Percentiles rank a stretch among this genome's conserved stretches.
Evolutionary conservation across 1,140 invertebrate species (phyloP).

Genomic region (Zaprionus lachaisei): DNA sequence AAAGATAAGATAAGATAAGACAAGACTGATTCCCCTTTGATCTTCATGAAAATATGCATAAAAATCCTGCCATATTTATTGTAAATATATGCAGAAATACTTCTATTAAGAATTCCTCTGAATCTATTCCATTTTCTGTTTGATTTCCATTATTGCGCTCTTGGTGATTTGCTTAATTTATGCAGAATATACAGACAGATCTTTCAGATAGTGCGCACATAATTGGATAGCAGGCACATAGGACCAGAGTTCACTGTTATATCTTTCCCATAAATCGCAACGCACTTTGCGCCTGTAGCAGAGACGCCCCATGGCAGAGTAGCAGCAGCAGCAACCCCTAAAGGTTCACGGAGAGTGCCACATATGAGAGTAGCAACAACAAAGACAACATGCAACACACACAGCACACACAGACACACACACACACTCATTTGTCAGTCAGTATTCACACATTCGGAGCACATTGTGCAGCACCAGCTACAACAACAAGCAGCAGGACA

Average conservation of each 20-base stretch:
- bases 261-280: constrained; percentile 73
- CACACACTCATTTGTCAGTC: constrained; percentile 61
- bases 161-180: constrained; percentile 3
- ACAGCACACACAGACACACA: constrained; percentile 22
- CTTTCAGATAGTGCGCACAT: constrained; percentile 6
- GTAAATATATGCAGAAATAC: neutral
- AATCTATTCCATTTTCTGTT: neutral
- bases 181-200: constrained; percentile 8
- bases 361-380: constrained; percentile 29
- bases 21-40: neutral
- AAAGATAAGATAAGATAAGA: neutral
- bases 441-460: constrained; percentile 70
- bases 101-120: neutral
- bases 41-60: neutral
- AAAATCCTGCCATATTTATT: neutral
- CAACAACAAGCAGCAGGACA: constrained; percentile 51
- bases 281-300: constrained; percentile 51
- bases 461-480: constrained; percentile 53
- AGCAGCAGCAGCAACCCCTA: constrained; percentile 58
- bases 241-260: constrained; percentile 13
- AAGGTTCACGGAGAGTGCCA: constrained; percentile 43
- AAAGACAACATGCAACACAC: constrained; percentile 28
- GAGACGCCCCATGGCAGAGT: constrained; percentile 14
- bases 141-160: neutral
- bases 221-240: constrained; percentile 19